A percentile compares a stretch with the other conserved stretches of the same genome.
phyloP scores from a whole-genome alignment of 1,140 invertebrate species.

The Danaus melanippus region DNA sequence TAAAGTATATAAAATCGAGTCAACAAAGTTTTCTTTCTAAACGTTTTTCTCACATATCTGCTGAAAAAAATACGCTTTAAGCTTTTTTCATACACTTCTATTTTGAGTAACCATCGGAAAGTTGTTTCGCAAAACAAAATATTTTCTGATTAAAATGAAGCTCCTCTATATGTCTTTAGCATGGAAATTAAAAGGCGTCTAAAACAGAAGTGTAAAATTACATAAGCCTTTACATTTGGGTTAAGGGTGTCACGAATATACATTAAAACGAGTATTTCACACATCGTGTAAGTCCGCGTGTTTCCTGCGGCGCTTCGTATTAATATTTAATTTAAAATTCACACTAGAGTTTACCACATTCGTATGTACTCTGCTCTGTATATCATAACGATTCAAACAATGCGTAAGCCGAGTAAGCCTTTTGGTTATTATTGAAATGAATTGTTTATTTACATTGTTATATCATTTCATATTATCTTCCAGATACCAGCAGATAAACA shows the following conservation, averaged over 20 bases:
- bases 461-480: conserved; percentile 13
- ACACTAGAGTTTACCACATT: conserved; percentile 37
- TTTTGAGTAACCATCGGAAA: too few relatives aligned
- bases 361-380: conserved; percentile 20
- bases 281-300: conserved; percentile 29
- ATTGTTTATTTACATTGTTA: too few relatives aligned
- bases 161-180: too few relatives aligned
- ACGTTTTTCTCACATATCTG: too few relatives aligned
- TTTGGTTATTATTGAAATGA: too few relatives aligned
- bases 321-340: conserved; percentile 63
- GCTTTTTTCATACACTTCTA: too few relatives aligned
- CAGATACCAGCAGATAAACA: conserved; percentile 81
- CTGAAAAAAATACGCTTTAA: too few relatives aligned
- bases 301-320: conserved; percentile 42
- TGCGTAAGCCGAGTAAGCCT: too few relatives aligned
- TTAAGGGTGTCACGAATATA: conserved; percentile 30
- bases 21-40: too few relatives aligned
- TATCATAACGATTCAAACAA: too few relatives aligned
- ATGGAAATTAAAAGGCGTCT: conserved; percentile 14
- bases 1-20: conserved; percentile 17
- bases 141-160: too few relatives aligned
- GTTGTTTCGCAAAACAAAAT: too few relatives aligned
- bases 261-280: conserved; percentile 29
- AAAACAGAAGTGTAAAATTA: conserved; percentile 16
- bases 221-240: conserved; percentile 22